These are phyloP conservation scores for Rutpela maculata DNA, from an alignment of 2,888 invertebrate species.

Conservation along the genomic window DNA sequence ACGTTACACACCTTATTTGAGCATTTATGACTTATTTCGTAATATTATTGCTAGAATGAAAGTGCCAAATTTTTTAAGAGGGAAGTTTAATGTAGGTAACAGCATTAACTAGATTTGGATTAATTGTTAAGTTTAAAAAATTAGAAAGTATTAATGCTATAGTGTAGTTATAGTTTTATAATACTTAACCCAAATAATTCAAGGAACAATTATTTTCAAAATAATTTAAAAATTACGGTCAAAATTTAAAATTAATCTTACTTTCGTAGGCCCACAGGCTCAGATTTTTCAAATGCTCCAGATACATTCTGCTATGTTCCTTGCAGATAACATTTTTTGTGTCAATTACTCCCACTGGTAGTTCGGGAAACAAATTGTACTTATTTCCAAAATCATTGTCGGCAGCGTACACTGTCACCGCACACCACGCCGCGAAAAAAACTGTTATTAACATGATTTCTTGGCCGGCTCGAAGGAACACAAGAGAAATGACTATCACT, in stretches of 20 bases:
- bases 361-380: conserved; percentile 62
- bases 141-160: neutral
- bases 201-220: no score
- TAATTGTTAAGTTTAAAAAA: neutral
- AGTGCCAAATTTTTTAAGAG: neutral
- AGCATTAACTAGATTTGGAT: neutral
- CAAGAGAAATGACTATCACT: conserved; percentile 55
- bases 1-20: neutral
- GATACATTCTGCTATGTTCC: conserved; percentile 63
- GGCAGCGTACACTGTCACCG: conserved; percentile 42
- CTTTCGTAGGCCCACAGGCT: conserved; percentile 78
- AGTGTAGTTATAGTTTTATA: neutral
- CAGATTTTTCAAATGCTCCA: conserved; percentile 74
- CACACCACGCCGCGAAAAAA: conserved; percentile 49
- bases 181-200: neutral
- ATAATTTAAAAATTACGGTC: no score
- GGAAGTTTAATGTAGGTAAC: neutral
- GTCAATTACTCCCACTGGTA: conserved; percentile 61
- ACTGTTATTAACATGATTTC: conserved; percentile 50
- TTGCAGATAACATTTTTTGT: conserved; percentile 63
- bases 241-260: conserved; percentile 65
- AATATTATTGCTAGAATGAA: neutral
- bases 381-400: conserved; percentile 21
- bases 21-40: neutral
- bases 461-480: conserved; percentile 44